Base-by-base conservation (phyloP, 2,888 invertebrate species). In the Ceriagrion tenellum region DNA sequence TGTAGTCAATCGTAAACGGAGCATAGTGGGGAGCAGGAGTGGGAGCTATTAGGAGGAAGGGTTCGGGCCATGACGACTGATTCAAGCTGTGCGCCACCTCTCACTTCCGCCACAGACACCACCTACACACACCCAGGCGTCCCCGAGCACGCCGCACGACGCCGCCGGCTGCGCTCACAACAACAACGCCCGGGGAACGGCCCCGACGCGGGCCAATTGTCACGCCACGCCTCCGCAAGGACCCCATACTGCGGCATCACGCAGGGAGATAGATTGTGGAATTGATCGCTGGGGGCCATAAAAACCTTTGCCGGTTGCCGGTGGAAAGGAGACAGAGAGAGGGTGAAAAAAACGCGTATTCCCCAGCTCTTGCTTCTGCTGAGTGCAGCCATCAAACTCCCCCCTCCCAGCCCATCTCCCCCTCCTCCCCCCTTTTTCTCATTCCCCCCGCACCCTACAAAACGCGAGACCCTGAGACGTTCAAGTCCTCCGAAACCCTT, bases 191-290 rank as follows among this genome's bases (percentile, higher is more conserved):
- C 18, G 59, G 20, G 20, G 59, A 59, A 23, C 20, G 47, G 47
- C 47, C 47, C 47, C 69, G 81, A n/a, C 81, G 81, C 81, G 47
- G 81, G 16, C 81, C 81, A 81, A 81, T 81, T 81, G 81, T 18
- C 81, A 81, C 81, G 81, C 81, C 81, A 35, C 81, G 81, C 81
- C 81, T 35, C 81, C 81, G 13, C 35, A 16, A 81, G n/a, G 81
- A 81, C 81, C 81, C 81, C 81, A 81, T 18, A 35, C 81, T 81
- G 81, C 26, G 81, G 81, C 81, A 81, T 35, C 81, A 81, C 81
- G 35, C 81, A n/a, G 81, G 12, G 81, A 81, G 81, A 81, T 81
- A 35, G 81, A 81, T 81, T 81, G 81, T 81, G 81, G 81, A 81
- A 81, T 81, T 81, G 81, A 81, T 81, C 81, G 81, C 81, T 47